These are phyloP conservation scores for Trididemnum nubilum DNA, from an alignment of 23 tunicate species.

Conservation along the genomic window DNA sequence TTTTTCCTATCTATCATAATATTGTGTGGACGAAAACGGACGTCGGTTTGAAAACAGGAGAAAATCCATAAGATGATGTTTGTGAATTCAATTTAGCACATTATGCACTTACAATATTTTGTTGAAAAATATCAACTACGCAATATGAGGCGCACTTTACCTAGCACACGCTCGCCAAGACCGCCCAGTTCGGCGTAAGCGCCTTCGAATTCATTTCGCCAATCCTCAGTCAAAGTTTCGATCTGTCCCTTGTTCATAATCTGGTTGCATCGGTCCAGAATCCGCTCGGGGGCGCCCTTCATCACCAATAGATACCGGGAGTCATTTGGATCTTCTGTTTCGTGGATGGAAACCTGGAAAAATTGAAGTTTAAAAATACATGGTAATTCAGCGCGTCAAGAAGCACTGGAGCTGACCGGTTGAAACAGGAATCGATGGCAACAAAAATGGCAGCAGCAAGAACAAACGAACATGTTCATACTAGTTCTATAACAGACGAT, in stretches of 20 bases:
- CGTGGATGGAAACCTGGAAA: constrained; percentile 64
- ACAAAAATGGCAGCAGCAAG: too few species aligned
- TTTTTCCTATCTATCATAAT: too few species aligned
- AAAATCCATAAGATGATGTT: too few species aligned
- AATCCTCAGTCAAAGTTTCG: constrained; percentile 38
- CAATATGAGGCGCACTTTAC: constrained; percentile 11
- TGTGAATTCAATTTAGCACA: too few species aligned
- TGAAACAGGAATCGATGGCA: too few species aligned
- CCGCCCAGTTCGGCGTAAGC: constrained; percentile 75
- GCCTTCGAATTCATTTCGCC: constrained; percentile 49
- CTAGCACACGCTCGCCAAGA: constrained; percentile 68
- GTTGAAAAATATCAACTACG: neutral
- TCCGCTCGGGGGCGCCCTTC: constrained; percentile 88
- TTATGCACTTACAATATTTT: neutral
- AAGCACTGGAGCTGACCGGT: too few species aligned
- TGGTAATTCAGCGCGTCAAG: too few species aligned
- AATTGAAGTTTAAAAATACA: neutral
- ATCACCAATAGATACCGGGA: constrained; percentile 68
- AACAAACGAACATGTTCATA: too few species aligned
- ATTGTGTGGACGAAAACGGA: too few species aligned
- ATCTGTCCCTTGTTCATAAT: constrained; percentile 49
- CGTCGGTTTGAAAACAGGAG: too few species aligned
- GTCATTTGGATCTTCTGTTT: constrained; percentile 72
- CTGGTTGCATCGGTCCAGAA: constrained; percentile 55
- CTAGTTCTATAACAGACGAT: too few species aligned